phyloP scores from a whole-genome alignment of 2,888 invertebrate species.

The Agonopterix alstromeriana region DNA sequence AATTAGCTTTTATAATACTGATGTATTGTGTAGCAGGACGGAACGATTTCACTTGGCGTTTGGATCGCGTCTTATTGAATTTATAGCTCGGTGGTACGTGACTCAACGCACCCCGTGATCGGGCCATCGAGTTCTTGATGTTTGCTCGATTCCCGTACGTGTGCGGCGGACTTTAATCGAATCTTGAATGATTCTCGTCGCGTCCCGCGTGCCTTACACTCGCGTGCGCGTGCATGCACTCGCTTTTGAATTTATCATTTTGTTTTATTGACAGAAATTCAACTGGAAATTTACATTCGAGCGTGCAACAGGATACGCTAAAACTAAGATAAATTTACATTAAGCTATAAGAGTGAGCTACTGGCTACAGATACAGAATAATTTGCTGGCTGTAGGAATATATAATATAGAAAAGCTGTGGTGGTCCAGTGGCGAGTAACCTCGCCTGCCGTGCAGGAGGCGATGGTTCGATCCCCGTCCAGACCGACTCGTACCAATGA shows the following conservation, averaged over 20 bases:
- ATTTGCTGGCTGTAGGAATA: no score
- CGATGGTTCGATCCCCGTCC: no score
- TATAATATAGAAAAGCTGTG: no score
- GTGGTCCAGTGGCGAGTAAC: no score
- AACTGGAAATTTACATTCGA: no score
- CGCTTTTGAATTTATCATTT: slow-evolving; percentile 24
- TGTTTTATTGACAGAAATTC: no score
- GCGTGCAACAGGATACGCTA: no score
- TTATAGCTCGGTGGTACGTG: slow-evolving; percentile 53
- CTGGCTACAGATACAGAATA: no score
- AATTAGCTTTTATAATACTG: slow-evolving; percentile 11
- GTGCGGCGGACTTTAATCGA: slow-evolving; percentile 57
- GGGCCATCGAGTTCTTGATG: slow-evolving; percentile 49
- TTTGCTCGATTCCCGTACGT: slow-evolving; percentile 57
- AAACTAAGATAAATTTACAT: no score
- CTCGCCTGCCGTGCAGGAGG: no score
- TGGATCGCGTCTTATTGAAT: slow-evolving; percentile 63
- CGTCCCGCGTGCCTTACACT: slow-evolving; percentile 16
- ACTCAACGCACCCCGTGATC: slow-evolving; percentile 36
- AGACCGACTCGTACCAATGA: no score
- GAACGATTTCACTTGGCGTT: slow-evolving; percentile 43
- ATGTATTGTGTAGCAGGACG: slow-evolving; percentile 27
- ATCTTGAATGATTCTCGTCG: slow-evolving; percentile 51
- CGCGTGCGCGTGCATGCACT: slow-evolving; percentile 23
- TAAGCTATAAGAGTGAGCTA: no score